A percentile compares a stretch with the other conserved stretches of the same genome.
Conservation (phyloP, 1,140 invertebrate genomes). For the Steinernema feltiae region DNA sequence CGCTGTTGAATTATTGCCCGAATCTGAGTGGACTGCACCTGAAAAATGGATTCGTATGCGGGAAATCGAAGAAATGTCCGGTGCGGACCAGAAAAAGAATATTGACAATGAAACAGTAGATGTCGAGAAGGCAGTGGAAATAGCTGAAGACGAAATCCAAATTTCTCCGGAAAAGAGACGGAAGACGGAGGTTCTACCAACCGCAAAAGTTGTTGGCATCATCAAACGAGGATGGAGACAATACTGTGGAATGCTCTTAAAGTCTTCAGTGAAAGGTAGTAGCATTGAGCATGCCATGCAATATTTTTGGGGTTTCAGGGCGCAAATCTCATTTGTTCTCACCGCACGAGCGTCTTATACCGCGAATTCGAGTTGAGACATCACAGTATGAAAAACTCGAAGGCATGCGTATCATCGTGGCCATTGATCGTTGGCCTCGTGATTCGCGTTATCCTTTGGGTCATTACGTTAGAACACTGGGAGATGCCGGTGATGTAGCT, state of each 20-base stretch:
- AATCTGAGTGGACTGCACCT: constrained; percentile 82
- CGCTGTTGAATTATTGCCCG: constrained; percentile 79
- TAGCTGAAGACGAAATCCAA: constrained; percentile 12
- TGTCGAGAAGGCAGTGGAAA: constrained; percentile 28
- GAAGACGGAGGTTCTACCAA: background rate
- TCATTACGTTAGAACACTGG: constrained; percentile 79
- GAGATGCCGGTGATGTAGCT: constrained; percentile 74
- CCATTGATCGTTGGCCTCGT: constrained; percentile 83
- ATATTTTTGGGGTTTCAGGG: constrained; percentile 60
- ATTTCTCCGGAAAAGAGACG: constrained; percentile 29
- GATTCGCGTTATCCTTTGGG: constrained; percentile 70
- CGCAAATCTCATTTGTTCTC: constrained; percentile 74
- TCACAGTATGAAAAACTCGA: constrained; percentile 77
- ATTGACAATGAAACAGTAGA: constrained; percentile 24
- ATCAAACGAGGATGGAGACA: constrained; percentile 90
- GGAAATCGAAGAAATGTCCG: constrained; percentile 46
- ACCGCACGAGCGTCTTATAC: constrained; percentile 80
- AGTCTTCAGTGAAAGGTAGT: constrained; percentile 70
- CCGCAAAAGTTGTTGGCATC: constrained; percentile 76
- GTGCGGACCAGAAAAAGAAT: constrained; percentile 49
- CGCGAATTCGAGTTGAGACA: constrained; percentile 83
- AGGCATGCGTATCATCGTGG: constrained; percentile 74
- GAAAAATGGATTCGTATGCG: constrained; percentile 42
- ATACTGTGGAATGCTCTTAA: constrained; percentile 82
- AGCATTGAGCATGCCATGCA: constrained; percentile 6